phyloP scores from a whole-genome alignment of 2,797 vertebrate species.

The Scomberomorus guttatus region DNA sequence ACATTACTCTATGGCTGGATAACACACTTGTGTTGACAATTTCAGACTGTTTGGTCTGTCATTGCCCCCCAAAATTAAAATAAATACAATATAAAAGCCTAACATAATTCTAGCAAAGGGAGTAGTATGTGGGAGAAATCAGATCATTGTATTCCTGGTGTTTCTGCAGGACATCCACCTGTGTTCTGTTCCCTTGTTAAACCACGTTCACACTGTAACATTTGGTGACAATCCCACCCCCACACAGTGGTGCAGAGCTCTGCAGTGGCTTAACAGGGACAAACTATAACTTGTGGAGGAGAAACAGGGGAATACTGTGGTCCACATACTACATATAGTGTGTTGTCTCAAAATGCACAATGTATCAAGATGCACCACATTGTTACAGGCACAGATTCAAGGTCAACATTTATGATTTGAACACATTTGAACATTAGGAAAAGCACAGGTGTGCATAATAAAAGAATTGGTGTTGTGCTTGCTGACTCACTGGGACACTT shows the following conservation, averaged over 20 bases:
- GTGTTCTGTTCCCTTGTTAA: background rate
- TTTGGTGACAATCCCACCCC: conserved; percentile 45
- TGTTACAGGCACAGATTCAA: conserved; percentile 1
- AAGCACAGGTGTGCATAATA: background rate
- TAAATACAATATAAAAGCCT: background rate
- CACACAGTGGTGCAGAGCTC: conserved; percentile 69
- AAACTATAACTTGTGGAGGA: conserved; percentile 30
- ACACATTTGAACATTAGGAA: background rate
- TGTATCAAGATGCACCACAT: background rate
- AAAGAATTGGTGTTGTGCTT: background rate
- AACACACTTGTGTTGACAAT: background rate
- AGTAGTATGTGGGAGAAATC: background rate
- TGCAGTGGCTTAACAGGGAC: conserved; percentile 68
- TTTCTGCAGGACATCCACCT: background rate
- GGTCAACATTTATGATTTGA: background rate
- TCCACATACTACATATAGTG: conserved; percentile 12
- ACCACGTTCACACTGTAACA: background rate
- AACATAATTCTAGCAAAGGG: background rate
- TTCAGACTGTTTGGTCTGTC: background rate
- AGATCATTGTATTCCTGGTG: background rate
- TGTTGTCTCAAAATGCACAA: background rate
- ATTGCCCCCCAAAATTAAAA: background rate
- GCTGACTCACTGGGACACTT: background rate
- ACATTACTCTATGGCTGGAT: background rate
- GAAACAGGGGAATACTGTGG: conserved; percentile 26